Conservation (phyloP, 2,888 invertebrate species). For the Leptarthrus brevirostris region DNA sequence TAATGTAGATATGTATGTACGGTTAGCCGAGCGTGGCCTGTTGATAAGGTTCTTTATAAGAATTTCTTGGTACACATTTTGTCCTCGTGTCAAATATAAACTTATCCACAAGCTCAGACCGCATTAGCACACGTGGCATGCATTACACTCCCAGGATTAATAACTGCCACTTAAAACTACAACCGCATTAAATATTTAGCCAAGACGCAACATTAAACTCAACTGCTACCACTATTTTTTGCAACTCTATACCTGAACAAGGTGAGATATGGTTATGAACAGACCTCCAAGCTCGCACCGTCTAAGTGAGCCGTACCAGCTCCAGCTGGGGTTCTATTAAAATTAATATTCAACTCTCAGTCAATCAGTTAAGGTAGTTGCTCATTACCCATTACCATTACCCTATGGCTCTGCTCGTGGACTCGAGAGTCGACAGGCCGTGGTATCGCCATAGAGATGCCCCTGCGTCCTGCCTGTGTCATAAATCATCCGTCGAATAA, state of each 20-base stretch:
- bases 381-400: not conserved
- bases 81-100: not conserved
- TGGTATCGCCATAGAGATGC: not conserved
- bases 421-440: no score
- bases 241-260: conserved; percentile 19
- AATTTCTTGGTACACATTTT: conserved; percentile 7
- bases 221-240: conserved; percentile 1
- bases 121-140: conserved; percentile 27
- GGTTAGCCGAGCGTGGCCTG: no score
- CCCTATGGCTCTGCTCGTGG: not conserved
- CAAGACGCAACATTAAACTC: not conserved
- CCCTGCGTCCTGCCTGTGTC: not conserved
- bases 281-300: conserved; percentile 12
- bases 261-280: conserved; percentile 25
- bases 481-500: conserved; percentile 35
- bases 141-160: not conserved
- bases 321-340: conserved; percentile 19
- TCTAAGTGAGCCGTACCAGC: not conserved
- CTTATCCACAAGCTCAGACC: not conserved
- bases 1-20: no score
- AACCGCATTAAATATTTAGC: conserved; percentile 28
- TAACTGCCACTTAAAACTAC: conserved; percentile 22
- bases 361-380: conserved; percentile 26
- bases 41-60: no score
- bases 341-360: conserved; percentile 27